Base-by-base conservation (phyloP, 1,140 invertebrate species). In the Drosophila quadrilineata region DNA sequence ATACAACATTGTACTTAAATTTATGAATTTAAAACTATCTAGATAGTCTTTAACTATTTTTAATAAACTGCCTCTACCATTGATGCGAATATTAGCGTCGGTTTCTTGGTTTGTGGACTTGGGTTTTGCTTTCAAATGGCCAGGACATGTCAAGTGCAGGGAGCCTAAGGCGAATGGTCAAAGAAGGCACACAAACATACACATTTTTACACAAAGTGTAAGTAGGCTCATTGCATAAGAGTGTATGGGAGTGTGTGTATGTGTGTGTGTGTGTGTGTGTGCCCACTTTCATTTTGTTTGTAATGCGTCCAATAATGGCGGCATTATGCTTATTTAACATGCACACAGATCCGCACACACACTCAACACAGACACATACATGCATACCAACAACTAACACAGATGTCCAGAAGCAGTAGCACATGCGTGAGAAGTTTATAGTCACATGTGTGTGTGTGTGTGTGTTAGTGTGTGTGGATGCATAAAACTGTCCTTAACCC, bases 241-340 rank as follows among this genome's bases (percentile, higher is more conserved):
- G n/a, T n/a, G n/a, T n/a, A n/a, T n/a, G n/a, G n/a, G n/a, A n/a
- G n/a, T n/a, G n/a, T n/a, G 40, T 56, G 33, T 53, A 31, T 40
- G 38, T 52, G 31, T 57, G 17, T 46, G 8, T 41, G 19, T 54
- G 31, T 46, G 46, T 36, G 14, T 31, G 57, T 58, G 24, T 26
- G 62, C 38, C 46, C 71, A 75, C 59, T 84, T 66, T 84, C 77
- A 84, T 77, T 85, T 85, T 85, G 79, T 85, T 85, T 85, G 79
- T 71, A 77, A 85, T 85, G 66, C 73, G 79, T 74, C 79, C 79
- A 85, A 85, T 85, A 85, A 85, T 85, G 84, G 79, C 76, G 71
- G 79, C 74, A 85, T 85, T 85, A 85, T 79, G 79, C 79, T 79
- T 76, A 85, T 85, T 85, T 85, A 84, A 84, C 79, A 84, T 84